These are phyloP conservation scores for Amphilophus citrinellus DNA, from an alignment of 2,113 vertebrate genomes.

Conservation along the genomic window DNA sequence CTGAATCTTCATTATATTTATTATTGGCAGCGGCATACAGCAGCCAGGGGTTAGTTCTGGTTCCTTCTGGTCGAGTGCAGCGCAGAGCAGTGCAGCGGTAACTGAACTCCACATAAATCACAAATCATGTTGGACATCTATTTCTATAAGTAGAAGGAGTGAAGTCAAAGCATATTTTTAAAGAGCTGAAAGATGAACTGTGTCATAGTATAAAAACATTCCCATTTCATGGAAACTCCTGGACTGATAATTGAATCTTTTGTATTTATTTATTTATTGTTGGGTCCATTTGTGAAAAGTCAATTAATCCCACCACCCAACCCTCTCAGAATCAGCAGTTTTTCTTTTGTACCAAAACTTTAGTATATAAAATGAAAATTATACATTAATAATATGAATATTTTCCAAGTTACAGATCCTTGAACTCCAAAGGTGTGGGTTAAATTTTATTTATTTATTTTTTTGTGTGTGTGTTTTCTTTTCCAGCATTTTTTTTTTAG, in stretches of 20 bases:
- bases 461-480: too few relatives aligned
- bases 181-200: conserved; percentile 18
- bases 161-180: conserved; percentile 17
- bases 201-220: not conserved
- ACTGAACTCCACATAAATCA: conserved; percentile 14
- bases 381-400: not conserved
- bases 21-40: not conserved
- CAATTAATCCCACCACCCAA: not conserved
- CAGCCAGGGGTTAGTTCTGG: not conserved
- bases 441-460: too few relatives aligned
- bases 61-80: not conserved
- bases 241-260: not conserved
- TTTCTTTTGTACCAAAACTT: not conserved
- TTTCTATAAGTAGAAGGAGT: conserved; percentile 51
- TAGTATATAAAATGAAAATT: not conserved
- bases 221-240: not conserved
- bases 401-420: too few relatives aligned
- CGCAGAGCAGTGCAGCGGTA: conserved; percentile 20
- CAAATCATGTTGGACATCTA: conserved; percentile 61
- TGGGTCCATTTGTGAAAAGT: not conserved
- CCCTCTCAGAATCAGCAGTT: not conserved
- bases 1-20: not conserved
- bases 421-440: too few relatives aligned
- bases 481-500: too few relatives aligned
- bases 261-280: not conserved